These are phyloP conservation scores for Podarcis lilfordi DNA, from an alignment of 2,797 vertebrate genomes.

Conservation along the genomic window DNA sequence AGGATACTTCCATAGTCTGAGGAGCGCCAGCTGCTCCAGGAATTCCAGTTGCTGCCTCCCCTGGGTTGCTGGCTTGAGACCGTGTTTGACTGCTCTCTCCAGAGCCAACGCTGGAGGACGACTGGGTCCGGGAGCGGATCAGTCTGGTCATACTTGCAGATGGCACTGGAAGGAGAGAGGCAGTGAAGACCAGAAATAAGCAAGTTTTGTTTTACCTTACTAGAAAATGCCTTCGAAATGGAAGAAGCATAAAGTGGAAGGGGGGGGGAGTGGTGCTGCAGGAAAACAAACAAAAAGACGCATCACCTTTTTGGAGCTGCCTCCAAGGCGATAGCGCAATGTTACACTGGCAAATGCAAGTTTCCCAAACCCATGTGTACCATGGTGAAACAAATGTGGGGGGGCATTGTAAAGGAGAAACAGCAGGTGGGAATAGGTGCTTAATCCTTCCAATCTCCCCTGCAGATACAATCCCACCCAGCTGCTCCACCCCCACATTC, in stretches of 20 bases:
- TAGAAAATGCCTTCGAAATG: background rate
- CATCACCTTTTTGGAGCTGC: background rate
- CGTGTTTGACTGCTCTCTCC: conserved; percentile 84
- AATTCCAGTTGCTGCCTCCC: conserved; percentile 80
- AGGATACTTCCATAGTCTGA: conserved; percentile 88
- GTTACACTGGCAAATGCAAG: background rate
- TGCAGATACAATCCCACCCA: background rate
- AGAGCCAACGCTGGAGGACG: conserved; percentile 89
- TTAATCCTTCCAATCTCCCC: background rate
- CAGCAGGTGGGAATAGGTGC: background rate
- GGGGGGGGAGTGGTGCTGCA: background rate
- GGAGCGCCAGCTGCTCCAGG: conserved; percentile 76
- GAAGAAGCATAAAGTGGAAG: background rate
- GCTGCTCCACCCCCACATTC: background rate
- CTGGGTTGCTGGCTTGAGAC: conserved; percentile 78
- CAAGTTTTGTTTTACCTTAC: background rate
- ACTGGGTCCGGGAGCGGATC: conserved; percentile 90
- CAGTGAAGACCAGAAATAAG: conserved; percentile 8
- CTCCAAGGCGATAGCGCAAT: background rate
- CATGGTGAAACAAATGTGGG: background rate
- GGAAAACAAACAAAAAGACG: background rate
- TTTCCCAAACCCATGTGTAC: background rate
- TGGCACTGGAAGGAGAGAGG: conserved; percentile 85
- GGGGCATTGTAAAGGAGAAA: background rate
- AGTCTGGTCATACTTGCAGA: conserved; percentile 91